These are phyloP conservation scores for Protula sp. DNA, from an alignment of 2,888 invertebrate genomes.

Conservation along the genomic window DNA sequence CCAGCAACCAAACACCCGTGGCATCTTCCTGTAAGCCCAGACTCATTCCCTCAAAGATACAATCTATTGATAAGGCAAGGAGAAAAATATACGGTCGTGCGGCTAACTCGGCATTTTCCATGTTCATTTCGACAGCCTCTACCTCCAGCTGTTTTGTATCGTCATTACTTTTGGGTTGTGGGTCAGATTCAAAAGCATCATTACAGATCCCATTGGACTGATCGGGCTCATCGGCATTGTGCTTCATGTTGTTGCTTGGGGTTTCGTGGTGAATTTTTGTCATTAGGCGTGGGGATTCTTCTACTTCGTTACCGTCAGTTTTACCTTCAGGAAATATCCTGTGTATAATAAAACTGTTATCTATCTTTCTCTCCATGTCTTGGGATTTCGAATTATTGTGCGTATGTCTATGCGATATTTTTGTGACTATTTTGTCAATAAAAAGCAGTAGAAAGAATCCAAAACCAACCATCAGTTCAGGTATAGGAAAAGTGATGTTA, in stretches of 20 bases:
- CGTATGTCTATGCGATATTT: not conserved
- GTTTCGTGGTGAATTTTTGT: too few species aligned
- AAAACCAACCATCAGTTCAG: conserved; percentile 28
- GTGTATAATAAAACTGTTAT: not conserved
- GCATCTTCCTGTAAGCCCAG: conserved; percentile 5
- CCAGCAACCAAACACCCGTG: conserved; percentile 10
- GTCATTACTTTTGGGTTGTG: too few species aligned
- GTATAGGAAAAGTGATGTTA: conserved; percentile 32
- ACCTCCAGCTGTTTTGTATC: too few species aligned
- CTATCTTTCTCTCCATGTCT: not conserved
- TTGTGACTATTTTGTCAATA: conserved; percentile 22
- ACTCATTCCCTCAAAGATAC: conserved; percentile 10
- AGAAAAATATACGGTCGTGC: conserved; percentile 7
- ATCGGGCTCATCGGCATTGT: too few species aligned
- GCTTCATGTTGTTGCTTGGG: too few species aligned
- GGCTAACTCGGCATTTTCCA: too few species aligned
- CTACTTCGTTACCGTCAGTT: not conserved
- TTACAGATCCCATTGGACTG: too few species aligned
- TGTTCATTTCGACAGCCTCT: too few species aligned
- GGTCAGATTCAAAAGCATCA: too few species aligned
- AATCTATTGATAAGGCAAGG: conserved; percentile 11
- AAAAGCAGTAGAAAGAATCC: conserved; percentile 16
- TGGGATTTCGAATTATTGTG: not conserved
- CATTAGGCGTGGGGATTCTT: too few species aligned
- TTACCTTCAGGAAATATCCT: too few species aligned